A percentile compares a stretch with the other conserved stretches of the same genome.
Conservation (phyloP, 2,888 invertebrate genomes). For the Ditylenchus weischeri region DNA sequence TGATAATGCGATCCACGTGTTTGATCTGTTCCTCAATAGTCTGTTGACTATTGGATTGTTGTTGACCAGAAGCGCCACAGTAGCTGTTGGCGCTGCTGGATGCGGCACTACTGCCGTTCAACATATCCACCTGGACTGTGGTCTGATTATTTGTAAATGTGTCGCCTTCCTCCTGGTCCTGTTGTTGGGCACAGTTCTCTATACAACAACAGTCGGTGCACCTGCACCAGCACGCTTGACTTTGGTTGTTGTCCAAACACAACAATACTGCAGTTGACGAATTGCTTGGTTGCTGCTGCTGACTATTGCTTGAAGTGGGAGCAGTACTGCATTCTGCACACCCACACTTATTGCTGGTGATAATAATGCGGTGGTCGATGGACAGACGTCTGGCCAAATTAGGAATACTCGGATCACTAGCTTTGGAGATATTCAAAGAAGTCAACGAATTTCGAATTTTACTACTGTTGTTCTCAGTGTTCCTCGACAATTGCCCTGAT, state of each 20-base stretch:
- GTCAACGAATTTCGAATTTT: too few species aligned
- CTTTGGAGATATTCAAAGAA: too few species aligned
- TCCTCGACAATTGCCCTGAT: too few species aligned
- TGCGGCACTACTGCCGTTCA: slow-evolving; percentile 16
- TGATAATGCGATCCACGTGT: slow-evolving; percentile 42
- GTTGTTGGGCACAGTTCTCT: slow-evolving; percentile 1
- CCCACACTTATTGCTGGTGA: neutral
- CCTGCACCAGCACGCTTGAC: slow-evolving; percentile 2
- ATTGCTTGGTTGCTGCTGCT: neutral
- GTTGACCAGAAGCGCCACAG: neutral
- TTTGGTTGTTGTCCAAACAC: neutral
- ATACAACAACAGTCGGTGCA: slow-evolving; percentile 9
- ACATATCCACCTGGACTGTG: neutral
- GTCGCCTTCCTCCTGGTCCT: neutral
- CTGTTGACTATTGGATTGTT: slow-evolving; percentile 5
- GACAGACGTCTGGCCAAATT: neutral
- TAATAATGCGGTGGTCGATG: slow-evolving; percentile 8
- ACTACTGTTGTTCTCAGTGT: too few species aligned
- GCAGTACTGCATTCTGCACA: neutral
- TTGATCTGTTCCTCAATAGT: slow-evolving; percentile 49
- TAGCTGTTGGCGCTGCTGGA: neutral
- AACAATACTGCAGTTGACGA: neutral
- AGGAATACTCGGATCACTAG: too few species aligned
- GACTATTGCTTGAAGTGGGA: neutral
- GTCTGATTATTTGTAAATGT: neutral